A percentile compares a stretch with the other conserved stretches of the same genome.
Conservation (phyloP, 2,113 vertebrate genomes). For the Castor canadensis region DNA sequence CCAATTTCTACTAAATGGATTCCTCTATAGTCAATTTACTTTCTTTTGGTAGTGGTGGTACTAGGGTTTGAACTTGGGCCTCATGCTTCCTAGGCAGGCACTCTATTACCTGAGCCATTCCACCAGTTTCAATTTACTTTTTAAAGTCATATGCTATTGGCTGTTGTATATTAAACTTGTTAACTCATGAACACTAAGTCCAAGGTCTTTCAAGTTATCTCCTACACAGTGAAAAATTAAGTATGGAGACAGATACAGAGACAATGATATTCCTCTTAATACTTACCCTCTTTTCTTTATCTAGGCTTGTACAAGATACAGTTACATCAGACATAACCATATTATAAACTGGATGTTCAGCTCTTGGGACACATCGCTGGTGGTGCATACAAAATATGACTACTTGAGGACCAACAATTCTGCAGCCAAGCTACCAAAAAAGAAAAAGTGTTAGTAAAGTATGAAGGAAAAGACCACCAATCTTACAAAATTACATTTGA, state of each 20-base stretch:
- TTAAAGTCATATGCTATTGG: background rate
- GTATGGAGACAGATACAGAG: background rate
- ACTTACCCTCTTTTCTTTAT: constrained; percentile 91
- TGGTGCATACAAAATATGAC: constrained; percentile 94
- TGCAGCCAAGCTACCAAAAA: constrained; percentile 90
- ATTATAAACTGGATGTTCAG: constrained; percentile 93
- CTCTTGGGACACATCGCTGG: constrained; percentile 93
- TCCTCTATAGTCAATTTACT: background rate
- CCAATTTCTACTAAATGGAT: background rate
- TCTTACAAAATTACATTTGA: constrained; percentile 35
- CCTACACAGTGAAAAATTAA: background rate
- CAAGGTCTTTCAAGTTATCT: background rate
- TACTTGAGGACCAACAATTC: constrained; percentile 95
- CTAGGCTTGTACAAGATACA: constrained; percentile 94
- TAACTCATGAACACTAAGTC: background rate
- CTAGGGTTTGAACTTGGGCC: no score
- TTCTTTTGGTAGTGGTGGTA: no score
- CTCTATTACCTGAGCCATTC: no score
- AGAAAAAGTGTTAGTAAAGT: background rate
- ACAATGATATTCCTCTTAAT: background rate
- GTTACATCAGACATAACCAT: constrained; percentile 96
- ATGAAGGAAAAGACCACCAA: background rate
- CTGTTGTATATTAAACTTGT: background rate
- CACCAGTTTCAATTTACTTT: background rate
- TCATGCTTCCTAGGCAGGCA: no score